Evolutionary conservation across 2,888 invertebrate species (phyloP), one percentile per base, ranked within the genome.

Genomic region (Agrotis ipsilon): DNA sequence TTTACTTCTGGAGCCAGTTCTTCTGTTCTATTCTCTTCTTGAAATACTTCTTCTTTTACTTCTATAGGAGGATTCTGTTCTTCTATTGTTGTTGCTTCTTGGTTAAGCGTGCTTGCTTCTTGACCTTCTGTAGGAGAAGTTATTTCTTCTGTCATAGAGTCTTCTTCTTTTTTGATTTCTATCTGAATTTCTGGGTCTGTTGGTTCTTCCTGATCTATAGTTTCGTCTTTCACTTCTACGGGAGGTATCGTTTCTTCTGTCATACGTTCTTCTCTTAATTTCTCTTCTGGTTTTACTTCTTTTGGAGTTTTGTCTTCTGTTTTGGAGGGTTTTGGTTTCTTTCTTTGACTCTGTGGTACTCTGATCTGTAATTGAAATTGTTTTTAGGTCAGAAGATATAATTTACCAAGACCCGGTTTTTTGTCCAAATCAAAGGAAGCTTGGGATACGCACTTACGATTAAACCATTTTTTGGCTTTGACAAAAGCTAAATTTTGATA

Each of bases 341-440:
- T n/a, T 43, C 1, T 49, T 61, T 27, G 19, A 4, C 5, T 27
- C 0, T 57, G 24, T 27, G 39, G 48, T 16, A 46, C 24, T 21
- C 52, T 59, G n/a, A 76, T 59, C 76, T 76, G 69, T 52, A 75
- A 60, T 21, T 7, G 18, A 18, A 19, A 19, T 16, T 39, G 2
- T 1, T 39, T 9, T 39, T 27, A 27, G 5, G 11, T 11, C 39
- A 39, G 9, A 39, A 11, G 39, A 11, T 6, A 32, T 7, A 7
- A 32, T 32, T 32, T 7, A 32, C 4, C 2, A n/a, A n/a, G n/a
- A n/a, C n/a, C n/a, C n/a, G n/a, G n/a, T n/a, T n/a, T n/a, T n/a
- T n/a, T n/a, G n/a, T n/a, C n/a, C n/a, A n/a, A n/a, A n/a, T n/a
- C n/a, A n/a, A n/a, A n/a, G n/a, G n/a, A n/a, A n/a, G n/a, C n/a